Percentiles rank a stretch among this genome's conserved stretches.
Conservation (phyloP, 1,140 invertebrate genomes). For the Eueides isabella region DNA sequence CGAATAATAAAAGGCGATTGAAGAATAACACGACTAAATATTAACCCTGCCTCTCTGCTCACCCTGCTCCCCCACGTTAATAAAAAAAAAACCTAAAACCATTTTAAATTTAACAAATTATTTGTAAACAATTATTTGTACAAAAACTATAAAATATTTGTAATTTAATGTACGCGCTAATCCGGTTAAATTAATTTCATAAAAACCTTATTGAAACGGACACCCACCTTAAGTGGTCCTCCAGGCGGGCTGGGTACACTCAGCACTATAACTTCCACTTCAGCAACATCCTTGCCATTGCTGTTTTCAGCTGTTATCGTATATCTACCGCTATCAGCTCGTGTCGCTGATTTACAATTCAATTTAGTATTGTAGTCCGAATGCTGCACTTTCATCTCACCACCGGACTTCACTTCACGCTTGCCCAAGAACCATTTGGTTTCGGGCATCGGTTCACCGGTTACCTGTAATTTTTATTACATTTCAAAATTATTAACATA, state of each 20-base stretch:
- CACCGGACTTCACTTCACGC: constrained; percentile 87
- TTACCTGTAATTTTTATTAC: constrained; percentile 81
- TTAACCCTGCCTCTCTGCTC: too few species aligned
- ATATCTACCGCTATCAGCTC: constrained; percentile 95
- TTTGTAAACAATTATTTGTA: too few species aligned
- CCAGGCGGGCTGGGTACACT: constrained; percentile 95
- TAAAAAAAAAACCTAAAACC: too few species aligned
- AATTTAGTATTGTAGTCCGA: constrained; percentile 96
- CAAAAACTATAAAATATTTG: too few species aligned
- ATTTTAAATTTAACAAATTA: too few species aligned
- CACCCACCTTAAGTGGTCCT: constrained; percentile 90
- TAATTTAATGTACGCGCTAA: too few species aligned
- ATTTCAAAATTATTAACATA: not conserved
- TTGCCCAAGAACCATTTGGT: constrained; percentile 93
- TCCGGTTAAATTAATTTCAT: too few species aligned
- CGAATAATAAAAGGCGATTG: too few species aligned
- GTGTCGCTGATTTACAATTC: constrained; percentile 91
- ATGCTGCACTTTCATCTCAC: constrained; percentile 89
- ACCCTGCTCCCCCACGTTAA: too few species aligned
- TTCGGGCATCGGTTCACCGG: constrained; percentile 94
- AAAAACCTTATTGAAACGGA: too few species aligned
- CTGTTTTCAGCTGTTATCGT: constrained; percentile 95
- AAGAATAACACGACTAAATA: too few species aligned
- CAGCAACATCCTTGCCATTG: constrained; percentile 95
- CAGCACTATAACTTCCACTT: constrained; percentile 95